Conservation (phyloP, 2,888 invertebrate genomes). For the Pachycephus smyrnensis region DNA sequence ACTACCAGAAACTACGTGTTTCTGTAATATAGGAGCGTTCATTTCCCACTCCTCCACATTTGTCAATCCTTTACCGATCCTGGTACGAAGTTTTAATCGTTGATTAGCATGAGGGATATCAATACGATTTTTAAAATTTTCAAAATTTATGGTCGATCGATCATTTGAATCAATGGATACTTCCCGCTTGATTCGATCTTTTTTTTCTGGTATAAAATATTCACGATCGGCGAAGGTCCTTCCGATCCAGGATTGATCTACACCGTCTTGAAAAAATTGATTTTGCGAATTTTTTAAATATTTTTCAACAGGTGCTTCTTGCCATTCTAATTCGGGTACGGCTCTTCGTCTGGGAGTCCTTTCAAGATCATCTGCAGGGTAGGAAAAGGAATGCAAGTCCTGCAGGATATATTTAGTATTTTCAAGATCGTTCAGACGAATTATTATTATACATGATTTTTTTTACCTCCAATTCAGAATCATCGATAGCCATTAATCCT, state of each 20-base stretch:
- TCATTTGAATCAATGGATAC: neutral
- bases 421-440: neutral
- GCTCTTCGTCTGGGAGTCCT: neutral
- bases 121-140: neutral
- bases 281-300: constrained; percentile 5
- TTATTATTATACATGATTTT: neutral
- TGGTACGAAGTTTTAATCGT: neutral
- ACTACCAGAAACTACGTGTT: neutral
- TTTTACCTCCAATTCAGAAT: neutral
- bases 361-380: constrained; percentile 4
- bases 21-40: constrained; percentile 15
- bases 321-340: neutral
- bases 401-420: neutral
- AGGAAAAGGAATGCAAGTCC: constrained; percentile 14
- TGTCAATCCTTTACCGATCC: constrained; percentile 13
- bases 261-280: neutral
- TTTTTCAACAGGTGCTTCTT: constrained; percentile 18
- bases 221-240: neutral
- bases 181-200: neutral
- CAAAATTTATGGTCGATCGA: neutral
- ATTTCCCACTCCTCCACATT: constrained; percentile 24
- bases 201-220: neutral
- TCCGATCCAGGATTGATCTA: constrained; percentile 5
- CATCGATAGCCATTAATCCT: constrained; percentile 33
- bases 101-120: neutral